Conservation (phyloP, 2,888 invertebrate species). For the Caenorhabditis sp. region DNA sequence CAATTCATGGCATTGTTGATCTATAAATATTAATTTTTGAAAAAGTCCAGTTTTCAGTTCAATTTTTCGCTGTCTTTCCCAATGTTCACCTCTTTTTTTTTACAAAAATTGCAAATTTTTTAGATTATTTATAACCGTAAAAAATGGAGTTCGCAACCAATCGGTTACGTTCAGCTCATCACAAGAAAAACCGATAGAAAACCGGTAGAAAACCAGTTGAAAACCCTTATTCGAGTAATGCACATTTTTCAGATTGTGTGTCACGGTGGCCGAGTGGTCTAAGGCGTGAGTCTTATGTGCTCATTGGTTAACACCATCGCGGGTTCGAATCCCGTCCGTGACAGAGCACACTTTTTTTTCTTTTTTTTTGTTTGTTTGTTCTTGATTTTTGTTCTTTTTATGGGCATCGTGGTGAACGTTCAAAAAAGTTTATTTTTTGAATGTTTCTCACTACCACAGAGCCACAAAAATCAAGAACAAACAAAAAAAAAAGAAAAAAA, state of each 20-base stretch:
- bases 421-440: too few relatives aligned
- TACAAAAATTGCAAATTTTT: too few relatives aligned
- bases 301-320: conserved; percentile 29
- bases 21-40: background rate
- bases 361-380: background rate
- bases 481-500: background rate
- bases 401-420: too few relatives aligned
- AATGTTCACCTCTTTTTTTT: too few relatives aligned
- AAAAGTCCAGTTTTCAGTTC: background rate
- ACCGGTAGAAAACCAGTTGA: background rate
- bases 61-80: background rate
- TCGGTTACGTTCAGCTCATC: too few relatives aligned
- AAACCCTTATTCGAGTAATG: background rate
- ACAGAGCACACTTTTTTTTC: background rate
- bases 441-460: too few relatives aligned
- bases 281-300: conserved; percentile 36
- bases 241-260: conserved; percentile 20
- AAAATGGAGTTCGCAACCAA: too few relatives aligned
- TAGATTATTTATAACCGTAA: too few relatives aligned
- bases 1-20: background rate
- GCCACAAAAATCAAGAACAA: conserved; percentile 4
- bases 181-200: too few relatives aligned
- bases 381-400: conserved; percentile 10
- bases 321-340: conserved; percentile 30
- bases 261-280: conserved; percentile 36